phyloP scores from a whole-genome alignment of 2,113 vertebrate genomes.

The Arizona elegans region DNA sequence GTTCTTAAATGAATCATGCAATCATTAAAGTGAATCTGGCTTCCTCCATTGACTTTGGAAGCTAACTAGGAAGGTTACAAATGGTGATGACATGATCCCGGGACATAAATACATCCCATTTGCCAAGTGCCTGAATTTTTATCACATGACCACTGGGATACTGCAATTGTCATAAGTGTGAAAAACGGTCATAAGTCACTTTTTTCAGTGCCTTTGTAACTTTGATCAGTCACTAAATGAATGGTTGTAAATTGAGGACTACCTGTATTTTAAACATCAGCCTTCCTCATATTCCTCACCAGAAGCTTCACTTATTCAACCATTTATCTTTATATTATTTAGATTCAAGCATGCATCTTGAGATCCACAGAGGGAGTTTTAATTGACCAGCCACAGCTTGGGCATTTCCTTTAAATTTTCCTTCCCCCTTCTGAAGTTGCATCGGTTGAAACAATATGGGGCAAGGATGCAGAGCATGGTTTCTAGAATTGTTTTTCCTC shows the following conservation, averaged over 20 bases:
- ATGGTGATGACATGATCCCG: not conserved
- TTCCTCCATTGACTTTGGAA: not conserved
- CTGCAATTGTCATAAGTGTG: too few relatives aligned
- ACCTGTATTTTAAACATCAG: not conserved
- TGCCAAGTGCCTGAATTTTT: not conserved
- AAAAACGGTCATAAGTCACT: too few relatives aligned
- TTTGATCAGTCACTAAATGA: not conserved
- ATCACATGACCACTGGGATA: too few relatives aligned
- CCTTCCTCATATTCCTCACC: not conserved
- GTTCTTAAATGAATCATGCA: not conserved
- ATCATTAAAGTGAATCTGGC: not conserved
- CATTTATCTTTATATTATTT: not conserved
- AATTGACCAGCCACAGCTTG: not conserved
- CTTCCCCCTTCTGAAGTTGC: not conserved
- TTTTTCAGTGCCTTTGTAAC: too few relatives aligned
- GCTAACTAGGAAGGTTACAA: not conserved
- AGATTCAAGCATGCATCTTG: not conserved
- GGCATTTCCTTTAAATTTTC: not conserved
- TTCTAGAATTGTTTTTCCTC: not conserved
- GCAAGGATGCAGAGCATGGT: not conserved
- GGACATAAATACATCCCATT: not conserved
- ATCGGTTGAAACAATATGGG: not conserved
- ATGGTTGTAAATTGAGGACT: not conserved
- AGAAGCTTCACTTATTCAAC: not conserved
- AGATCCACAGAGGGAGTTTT: not conserved